Percentiles rank a stretch among this genome's conserved stretches.
phyloP scores from a whole-genome alignment of 2,888 invertebrate species.

The Carterocephalus palaemon region DNA sequence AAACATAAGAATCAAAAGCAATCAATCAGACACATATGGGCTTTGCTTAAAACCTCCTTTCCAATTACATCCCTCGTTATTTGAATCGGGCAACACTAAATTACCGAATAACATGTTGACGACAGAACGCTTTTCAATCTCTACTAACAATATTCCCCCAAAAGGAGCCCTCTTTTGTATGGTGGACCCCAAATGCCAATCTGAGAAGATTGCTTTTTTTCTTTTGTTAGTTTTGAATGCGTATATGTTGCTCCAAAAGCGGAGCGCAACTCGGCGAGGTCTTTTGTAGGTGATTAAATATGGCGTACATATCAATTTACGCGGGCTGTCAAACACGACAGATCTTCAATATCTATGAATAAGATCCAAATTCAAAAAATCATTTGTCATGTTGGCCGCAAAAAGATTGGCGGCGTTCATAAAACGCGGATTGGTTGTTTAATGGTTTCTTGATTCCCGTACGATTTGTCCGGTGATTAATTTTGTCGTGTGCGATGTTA shows the following conservation, averaged over 20 bases:
- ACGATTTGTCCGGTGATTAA: slow-evolving; percentile 70
- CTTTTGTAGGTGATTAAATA: slow-evolving; percentile 77
- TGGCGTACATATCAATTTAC: slow-evolving; percentile 45
- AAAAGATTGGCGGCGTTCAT: slow-evolving; percentile 36
- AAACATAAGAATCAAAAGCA: slow-evolving; percentile 32
- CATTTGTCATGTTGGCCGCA: slow-evolving; percentile 28
- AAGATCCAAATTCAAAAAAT: slow-evolving; percentile 17
- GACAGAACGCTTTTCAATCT: slow-evolving; percentile 77
- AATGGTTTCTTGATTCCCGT: slow-evolving; percentile 71
- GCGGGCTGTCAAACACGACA: slow-evolving; percentile 28
- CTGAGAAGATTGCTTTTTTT: slow-evolving; percentile 77
- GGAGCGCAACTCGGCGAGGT: slow-evolving; percentile 47
- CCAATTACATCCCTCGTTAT: slow-evolving; percentile 68
- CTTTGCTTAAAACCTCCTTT: slow-evolving; percentile 45
- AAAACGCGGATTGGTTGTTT: slow-evolving; percentile 72
- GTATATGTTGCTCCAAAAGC: slow-evolving; percentile 59
- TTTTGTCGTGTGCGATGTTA: slow-evolving; percentile 46
- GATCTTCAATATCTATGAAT: slow-evolving; percentile 18
- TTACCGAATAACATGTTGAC: slow-evolving; percentile 76
- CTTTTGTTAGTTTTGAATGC: slow-evolving; percentile 78
- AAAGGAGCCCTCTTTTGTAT: slow-evolving; percentile 57
- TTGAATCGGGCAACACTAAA: slow-evolving; percentile 72
- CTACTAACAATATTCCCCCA: slow-evolving; percentile 63
- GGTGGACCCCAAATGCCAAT: slow-evolving; percentile 74
- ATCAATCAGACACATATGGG: slow-evolving; percentile 40